Evolutionary conservation across 2,113 vertebrate species (phyloP).

Genomic region (Cyprinodon variegatus): DNA sequence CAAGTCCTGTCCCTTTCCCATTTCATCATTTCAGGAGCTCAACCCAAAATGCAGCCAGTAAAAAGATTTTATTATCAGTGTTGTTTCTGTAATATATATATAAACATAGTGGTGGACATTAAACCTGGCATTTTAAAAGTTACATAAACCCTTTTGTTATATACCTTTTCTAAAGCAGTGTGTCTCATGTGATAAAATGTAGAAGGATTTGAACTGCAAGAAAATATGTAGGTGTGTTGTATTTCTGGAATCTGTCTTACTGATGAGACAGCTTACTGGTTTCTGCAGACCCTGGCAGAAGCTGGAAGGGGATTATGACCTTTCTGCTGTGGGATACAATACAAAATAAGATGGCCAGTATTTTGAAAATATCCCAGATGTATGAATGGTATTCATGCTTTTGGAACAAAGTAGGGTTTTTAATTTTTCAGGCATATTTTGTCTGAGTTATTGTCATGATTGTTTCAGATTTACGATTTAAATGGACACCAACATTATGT

Average conservation of each 20-base stretch:
- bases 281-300: constrained; percentile 52
- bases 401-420: constrained; percentile 11
- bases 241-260: constrained; percentile 24
- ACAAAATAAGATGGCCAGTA: neutral
- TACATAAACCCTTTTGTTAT: neutral
- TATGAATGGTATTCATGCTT: constrained; percentile 10
- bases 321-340: constrained; percentile 21
- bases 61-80: neutral
- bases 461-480: constrained; percentile 21
- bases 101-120: neutral
- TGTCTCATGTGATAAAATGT: neutral
- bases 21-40: neutral
- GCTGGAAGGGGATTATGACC: constrained; percentile 39
- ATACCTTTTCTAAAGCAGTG: neutral
- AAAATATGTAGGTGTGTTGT: constrained; percentile 35
- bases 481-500: constrained; percentile 22
- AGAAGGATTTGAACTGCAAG: constrained; percentile 5
- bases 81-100: neutral
- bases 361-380: constrained; percentile 17
- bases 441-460: neutral
- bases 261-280: constrained; percentile 42
- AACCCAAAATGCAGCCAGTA: neutral
- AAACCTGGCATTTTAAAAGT: neutral
- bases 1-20: neutral
- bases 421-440: neutral